phyloP scores from a whole-genome alignment of 2,888 invertebrate species.

The Cinara cedri region DNA sequence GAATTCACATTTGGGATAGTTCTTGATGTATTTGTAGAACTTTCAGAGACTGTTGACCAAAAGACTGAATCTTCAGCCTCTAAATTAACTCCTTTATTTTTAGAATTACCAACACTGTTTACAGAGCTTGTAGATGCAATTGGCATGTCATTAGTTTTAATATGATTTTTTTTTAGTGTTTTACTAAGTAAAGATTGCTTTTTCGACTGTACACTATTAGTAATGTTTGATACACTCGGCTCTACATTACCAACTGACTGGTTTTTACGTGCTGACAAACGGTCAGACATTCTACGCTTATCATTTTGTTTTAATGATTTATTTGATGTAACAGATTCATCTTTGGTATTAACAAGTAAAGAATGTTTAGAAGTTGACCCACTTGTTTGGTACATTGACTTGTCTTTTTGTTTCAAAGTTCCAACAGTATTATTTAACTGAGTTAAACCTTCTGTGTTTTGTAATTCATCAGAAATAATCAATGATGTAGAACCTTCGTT shows the following conservation, averaged over 20 bases:
- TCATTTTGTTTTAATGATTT: not conserved
- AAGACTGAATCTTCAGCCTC: not conserved
- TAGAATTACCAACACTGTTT: not conserved
- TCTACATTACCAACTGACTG: not conserved
- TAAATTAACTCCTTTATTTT: not conserved
- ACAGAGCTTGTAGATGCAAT: not conserved
- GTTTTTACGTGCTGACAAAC: not conserved
- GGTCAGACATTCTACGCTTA: not conserved
- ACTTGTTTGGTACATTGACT: not conserved
- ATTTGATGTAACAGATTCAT: not conserved
- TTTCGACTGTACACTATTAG: not conserved
- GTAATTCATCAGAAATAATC: not conserved
- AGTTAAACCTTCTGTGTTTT: not conserved
- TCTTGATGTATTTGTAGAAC: not conserved
- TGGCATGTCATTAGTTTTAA: not conserved
- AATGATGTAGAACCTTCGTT: not conserved
- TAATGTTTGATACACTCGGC: not conserved
- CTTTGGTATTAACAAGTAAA: not conserved
- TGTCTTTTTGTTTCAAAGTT: not conserved
- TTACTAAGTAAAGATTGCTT: not conserved
- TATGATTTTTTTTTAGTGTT: not conserved
- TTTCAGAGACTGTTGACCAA: conserved; percentile 18
- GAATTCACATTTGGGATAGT: not conserved
- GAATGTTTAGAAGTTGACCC: not conserved
- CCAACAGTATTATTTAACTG: not conserved